phyloP scores from a whole-genome alignment of 1,140 invertebrate genomes.

The Batillaria attramentaria region DNA sequence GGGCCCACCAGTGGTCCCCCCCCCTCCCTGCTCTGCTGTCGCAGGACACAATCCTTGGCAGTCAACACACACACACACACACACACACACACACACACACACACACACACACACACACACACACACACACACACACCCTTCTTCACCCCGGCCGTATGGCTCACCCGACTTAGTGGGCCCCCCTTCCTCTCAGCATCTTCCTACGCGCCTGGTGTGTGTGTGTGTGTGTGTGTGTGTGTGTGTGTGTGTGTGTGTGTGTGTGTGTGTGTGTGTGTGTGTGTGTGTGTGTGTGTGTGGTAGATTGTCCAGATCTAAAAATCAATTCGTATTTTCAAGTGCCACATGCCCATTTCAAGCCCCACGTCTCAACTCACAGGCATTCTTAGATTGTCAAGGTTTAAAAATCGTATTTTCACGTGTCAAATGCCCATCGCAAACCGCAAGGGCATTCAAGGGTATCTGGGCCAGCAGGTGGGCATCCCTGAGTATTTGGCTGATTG shows the following conservation, averaged over 20 bases:
- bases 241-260: conserved; percentile 11
- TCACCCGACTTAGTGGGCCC: background rate
- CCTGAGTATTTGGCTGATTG: background rate
- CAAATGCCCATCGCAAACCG: background rate
- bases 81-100: background rate
- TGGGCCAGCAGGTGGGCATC: conserved; percentile 46
- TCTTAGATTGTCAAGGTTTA: background rate
- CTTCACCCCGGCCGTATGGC: background rate
- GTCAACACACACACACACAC: background rate
- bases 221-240: conserved; percentile 6
- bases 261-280: background rate
- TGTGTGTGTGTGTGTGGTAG: background rate
- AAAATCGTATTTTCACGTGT: background rate
- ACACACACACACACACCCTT: background rate
- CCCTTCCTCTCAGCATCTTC: background rate
- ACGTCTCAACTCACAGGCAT: background rate
- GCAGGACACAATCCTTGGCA: too few species aligned
- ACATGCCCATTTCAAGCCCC: background rate
- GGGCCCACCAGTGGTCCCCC: too few species aligned
- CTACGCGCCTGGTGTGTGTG: background rate
- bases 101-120: background rate
- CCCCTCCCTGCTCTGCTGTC: too few species aligned
- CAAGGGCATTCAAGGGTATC: conserved; percentile 70
- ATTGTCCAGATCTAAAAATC: background rate
- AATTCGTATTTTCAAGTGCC: background rate